Percentiles rank a stretch among this genome's conserved stretches.
These are phyloP conservation scores for Melinaea menophilus DNA, from an alignment of 2,888 invertebrate species.

Conservation along the genomic window DNA sequence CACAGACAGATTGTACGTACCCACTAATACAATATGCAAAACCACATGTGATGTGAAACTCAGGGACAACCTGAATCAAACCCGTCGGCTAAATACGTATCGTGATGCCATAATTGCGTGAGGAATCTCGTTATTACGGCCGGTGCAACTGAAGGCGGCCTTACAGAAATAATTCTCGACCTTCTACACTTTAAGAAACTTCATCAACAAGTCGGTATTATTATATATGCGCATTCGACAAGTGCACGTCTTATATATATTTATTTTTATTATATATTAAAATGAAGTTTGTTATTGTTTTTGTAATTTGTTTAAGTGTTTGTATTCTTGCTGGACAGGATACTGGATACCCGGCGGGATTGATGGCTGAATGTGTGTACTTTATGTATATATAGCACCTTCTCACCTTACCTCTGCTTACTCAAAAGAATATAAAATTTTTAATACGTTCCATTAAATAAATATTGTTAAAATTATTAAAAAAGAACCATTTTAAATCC, in stretches of 20 bases:
- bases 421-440: too few relatives aligned
- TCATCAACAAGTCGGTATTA: conserved; percentile 40
- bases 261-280: conserved; percentile 5
- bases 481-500: too few relatives aligned
- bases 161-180: conserved; percentile 29
- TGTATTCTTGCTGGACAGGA: conserved; percentile 39
- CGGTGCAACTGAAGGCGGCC: conserved; percentile 21
- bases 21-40: too few relatives aligned
- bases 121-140: conserved; percentile 17
- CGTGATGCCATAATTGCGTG: conserved; percentile 24
- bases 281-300: conserved; percentile 28
- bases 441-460: too few relatives aligned
- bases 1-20: too few relatives aligned
- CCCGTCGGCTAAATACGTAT: neutral
- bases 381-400: neutral
- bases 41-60: neutral
- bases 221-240: conserved; percentile 35
- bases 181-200: conserved; percentile 45
- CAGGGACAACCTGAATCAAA: neutral
- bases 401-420: neutral
- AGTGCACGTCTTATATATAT: conserved; percentile 32
- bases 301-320: conserved; percentile 30
- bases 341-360: conserved; percentile 55
- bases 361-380: conserved; percentile 62
- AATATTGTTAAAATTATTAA: too few relatives aligned